Conservation (phyloP, 2,888 invertebrate genomes). For the Lepidochitona cinerea region DNA sequence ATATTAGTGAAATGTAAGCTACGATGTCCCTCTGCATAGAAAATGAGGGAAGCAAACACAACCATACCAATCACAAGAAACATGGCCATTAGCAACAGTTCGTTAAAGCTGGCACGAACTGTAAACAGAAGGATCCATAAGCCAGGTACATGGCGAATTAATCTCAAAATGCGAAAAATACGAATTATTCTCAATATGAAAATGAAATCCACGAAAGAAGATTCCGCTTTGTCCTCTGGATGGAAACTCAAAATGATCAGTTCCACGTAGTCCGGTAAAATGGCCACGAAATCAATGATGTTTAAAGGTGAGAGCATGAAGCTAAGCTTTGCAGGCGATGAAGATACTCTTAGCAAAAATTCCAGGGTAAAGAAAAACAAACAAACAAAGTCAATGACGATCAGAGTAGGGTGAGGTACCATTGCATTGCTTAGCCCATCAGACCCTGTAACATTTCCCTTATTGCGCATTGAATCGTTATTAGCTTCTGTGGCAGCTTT, state of each 20-base stretch:
- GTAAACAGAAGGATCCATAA: slow-evolving; percentile 66
- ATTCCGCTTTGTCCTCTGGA: slow-evolving; percentile 42
- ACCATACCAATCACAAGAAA: slow-evolving; percentile 67
- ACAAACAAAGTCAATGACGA: slow-evolving; percentile 60
- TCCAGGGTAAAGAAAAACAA: slow-evolving; percentile 64
- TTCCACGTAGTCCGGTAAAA: slow-evolving; percentile 63
- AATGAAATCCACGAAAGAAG: slow-evolving; percentile 60
- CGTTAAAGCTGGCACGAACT: slow-evolving; percentile 66
- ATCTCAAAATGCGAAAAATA: slow-evolving; percentile 62
- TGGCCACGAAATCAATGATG: slow-evolving; percentile 63
- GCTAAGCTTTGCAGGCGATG: slow-evolving; percentile 57
- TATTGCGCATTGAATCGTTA: too few species aligned
- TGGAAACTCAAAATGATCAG: slow-evolving; percentile 50
- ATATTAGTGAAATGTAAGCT: slow-evolving; percentile 61
- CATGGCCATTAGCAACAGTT: slow-evolving; percentile 65
- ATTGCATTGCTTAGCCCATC: slow-evolving; percentile 12
- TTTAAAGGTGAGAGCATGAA: slow-evolving; percentile 62
- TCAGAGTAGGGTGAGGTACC: slow-evolving; percentile 55
- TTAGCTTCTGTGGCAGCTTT: background rate
- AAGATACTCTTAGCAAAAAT: slow-evolving; percentile 57
- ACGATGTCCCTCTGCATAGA: slow-evolving; percentile 53
- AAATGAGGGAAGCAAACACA: slow-evolving; percentile 66
- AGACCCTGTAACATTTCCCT: background rate
- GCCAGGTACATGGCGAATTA: slow-evolving; percentile 65
- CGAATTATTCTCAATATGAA: slow-evolving; percentile 62